These are phyloP conservation scores for Gryon sp. DNA, from an alignment of 1,140 invertebrate species.

Conservation along the genomic window DNA sequence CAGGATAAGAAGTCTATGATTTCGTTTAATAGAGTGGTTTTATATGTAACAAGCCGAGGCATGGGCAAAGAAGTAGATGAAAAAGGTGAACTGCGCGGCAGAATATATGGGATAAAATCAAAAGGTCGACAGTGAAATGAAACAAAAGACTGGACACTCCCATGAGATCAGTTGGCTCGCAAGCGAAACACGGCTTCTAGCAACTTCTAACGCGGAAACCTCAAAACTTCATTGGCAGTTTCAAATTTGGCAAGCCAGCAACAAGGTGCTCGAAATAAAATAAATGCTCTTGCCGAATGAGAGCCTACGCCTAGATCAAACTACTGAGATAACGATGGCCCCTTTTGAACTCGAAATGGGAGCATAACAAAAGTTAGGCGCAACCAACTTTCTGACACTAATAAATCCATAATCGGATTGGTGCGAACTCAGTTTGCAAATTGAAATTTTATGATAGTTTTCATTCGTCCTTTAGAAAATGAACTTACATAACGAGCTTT, in stretches of 20 bases:
- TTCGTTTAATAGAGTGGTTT: constrained; percentile 27
- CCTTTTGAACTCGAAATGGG: constrained; percentile 48
- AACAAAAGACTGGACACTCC: constrained; percentile 56
- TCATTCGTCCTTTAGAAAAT: constrained; percentile 16
- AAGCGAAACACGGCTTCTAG: constrained; percentile 52
- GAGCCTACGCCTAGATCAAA: constrained; percentile 60
- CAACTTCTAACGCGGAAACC: constrained; percentile 55
- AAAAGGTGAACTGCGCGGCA: constrained; percentile 25
- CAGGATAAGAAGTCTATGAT: constrained; percentile 32
- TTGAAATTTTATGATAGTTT: constrained; percentile 37
- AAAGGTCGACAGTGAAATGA: constrained; percentile 60
- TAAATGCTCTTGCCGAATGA: constrained; percentile 40
- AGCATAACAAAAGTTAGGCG: constrained; percentile 45
- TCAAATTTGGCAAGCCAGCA: constrained; percentile 52
- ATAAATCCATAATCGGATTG: constrained; percentile 56
- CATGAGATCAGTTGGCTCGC: constrained; percentile 52
- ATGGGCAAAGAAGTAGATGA: constrained; percentile 18
- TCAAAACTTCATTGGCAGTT: constrained; percentile 54
- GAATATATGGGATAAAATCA: constrained; percentile 49
- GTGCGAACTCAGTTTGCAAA: constrained; percentile 39
- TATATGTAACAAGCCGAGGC: constrained; percentile 15
- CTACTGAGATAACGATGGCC: constrained; percentile 70
- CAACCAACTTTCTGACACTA: constrained; percentile 47
- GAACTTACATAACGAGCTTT: constrained; percentile 32
- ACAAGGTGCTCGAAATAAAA: constrained; percentile 55